phyloP scores from a whole-genome alignment of 2,888 invertebrate species.

The Leptogaster cylindrica region DNA sequence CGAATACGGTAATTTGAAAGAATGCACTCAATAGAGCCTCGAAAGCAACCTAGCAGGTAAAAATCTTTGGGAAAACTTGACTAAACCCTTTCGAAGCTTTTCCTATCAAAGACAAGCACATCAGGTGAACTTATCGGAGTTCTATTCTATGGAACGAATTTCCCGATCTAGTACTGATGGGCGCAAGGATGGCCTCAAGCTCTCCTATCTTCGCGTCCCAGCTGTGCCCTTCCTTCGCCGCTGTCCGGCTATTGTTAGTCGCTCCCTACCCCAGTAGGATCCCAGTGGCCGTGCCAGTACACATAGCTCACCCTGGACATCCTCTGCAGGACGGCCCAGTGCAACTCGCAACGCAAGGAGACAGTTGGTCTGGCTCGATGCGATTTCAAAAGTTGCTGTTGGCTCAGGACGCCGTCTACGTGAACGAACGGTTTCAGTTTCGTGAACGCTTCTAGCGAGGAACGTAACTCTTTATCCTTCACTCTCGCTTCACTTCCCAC shows the following conservation, averaged over 20 bases:
- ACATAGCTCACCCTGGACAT: constrained; percentile 7
- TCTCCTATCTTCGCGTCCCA: constrained; percentile 16
- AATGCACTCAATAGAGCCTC: too few relatives aligned
- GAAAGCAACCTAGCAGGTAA: too few relatives aligned
- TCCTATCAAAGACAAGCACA: background rate
- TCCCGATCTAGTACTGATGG: constrained; percentile 10
- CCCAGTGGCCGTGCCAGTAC: constrained; percentile 15
- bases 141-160: constrained; percentile 10
- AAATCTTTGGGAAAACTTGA: constrained; percentile 1
- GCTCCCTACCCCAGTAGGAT: constrained; percentile 12
- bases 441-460: constrained; percentile 9
- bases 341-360: constrained; percentile 4
- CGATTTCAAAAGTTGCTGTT: constrained; percentile 2
- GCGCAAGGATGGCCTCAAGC: constrained; percentile 6
- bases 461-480: too few relatives aligned
- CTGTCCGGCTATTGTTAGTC: constrained; percentile 24
- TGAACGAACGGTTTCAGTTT: constrained; percentile 13
- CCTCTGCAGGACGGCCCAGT: background rate
- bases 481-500: too few relatives aligned
- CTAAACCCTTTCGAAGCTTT: constrained; percentile 1
- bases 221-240: constrained; percentile 25
- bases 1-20: too few relatives aligned
- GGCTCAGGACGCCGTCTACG: background rate
- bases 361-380: constrained; percentile 17
- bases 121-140: constrained; percentile 8